Conservation (phyloP, 1,140 invertebrate genomes). For the Drosophila chauvacae region DNA sequence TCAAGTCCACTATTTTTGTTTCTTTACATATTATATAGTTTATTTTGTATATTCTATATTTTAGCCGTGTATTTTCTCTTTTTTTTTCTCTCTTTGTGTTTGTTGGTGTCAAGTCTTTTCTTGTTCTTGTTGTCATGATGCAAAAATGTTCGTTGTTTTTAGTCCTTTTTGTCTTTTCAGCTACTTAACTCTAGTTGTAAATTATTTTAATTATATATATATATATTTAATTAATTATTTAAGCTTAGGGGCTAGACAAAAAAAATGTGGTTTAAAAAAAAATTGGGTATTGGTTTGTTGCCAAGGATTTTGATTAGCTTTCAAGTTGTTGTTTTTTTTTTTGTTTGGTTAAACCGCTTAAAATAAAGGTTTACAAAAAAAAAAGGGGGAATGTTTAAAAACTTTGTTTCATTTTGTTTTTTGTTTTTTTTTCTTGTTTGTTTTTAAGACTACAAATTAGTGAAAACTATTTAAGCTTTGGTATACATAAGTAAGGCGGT, state of each 20-base stretch:
- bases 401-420: constrained; percentile 1
- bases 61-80: constrained; percentile 16
- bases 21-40: constrained; percentile 47
- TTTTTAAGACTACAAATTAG: constrained; percentile 47
- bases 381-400: constrained; percentile 10
- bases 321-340: constrained; percentile 8
- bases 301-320: constrained; percentile 36
- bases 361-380: constrained; percentile 21
- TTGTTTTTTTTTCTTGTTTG: background rate
- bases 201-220: constrained; percentile 2
- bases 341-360: constrained; percentile 32
- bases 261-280: constrained; percentile 22
- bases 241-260: constrained; percentile 16
- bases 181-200: constrained; percentile 33
- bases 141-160: constrained; percentile 41
- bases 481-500: constrained; percentile 63
- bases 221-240: no score
- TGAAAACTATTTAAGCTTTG: constrained; percentile 69
- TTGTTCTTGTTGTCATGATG: constrained; percentile 34
- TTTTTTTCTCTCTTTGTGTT: background rate
- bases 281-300: background rate
- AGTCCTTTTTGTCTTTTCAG: constrained; percentile 12
- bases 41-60: constrained; percentile 2
- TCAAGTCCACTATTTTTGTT: constrained; percentile 60
- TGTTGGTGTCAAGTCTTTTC: constrained; percentile 33